These are phyloP conservation scores for Montipora capricornis DNA, from an alignment of 64 coral and sea anemone species.

Conservation along the genomic window DNA sequence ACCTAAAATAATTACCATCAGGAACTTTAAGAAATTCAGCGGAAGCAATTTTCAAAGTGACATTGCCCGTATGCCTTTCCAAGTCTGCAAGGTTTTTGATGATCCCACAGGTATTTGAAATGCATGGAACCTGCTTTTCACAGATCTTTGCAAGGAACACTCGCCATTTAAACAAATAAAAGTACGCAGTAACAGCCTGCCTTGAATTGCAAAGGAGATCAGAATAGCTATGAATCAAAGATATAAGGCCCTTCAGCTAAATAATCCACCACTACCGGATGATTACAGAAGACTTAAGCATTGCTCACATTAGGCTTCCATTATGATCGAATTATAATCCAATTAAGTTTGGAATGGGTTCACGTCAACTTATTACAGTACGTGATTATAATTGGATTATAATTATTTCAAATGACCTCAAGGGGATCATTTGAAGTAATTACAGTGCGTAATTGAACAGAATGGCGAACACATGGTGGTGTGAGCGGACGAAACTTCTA, in stretches of 20 bases:
- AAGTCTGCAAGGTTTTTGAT: neutral
- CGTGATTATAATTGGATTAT: too few relatives aligned
- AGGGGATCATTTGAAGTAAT: too few relatives aligned
- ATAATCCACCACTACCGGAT: neutral
- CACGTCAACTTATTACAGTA: too few relatives aligned
- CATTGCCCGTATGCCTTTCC: neutral
- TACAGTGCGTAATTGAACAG: too few relatives aligned
- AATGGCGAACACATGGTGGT: too few relatives aligned
- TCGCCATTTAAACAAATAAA: constrained; percentile 27
- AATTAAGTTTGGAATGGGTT: too few relatives aligned
- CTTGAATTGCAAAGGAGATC: neutral
- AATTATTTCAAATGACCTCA: too few relatives aligned
- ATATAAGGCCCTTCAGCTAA: neutral
- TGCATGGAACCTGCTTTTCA: constrained; percentile 21
- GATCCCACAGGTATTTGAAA: neutral
- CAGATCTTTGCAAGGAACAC: constrained; percentile 5
- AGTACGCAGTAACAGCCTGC: neutral
- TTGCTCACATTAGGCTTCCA: too few relatives aligned
- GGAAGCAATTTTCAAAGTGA: neutral
- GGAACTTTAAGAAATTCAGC: neutral
- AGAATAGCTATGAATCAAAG: constrained; percentile 2
- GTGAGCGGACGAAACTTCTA: too few relatives aligned
- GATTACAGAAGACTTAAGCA: neutral
- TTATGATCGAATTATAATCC: too few relatives aligned
- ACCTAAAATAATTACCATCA: neutral